Evolutionary conservation across 2,113 vertebrate genomes (phyloP).

Genomic region (Antechinus stuartii): DNA sequence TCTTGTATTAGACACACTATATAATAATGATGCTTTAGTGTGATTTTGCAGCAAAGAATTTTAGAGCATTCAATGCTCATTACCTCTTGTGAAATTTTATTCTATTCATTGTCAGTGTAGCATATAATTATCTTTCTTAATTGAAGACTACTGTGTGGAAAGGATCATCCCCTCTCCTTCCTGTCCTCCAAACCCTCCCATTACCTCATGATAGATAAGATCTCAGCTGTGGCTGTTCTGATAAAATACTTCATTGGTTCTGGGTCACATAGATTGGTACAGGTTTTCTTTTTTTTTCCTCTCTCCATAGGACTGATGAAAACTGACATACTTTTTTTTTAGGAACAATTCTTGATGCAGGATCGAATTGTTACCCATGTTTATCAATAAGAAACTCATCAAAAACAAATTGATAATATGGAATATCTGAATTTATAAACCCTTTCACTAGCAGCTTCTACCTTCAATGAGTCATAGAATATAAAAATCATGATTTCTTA

Average conservation of each 20-base stretch:
- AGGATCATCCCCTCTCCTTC: neutral
- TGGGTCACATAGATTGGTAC: neutral
- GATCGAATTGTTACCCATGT: neutral
- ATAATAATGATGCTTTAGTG: slow-evolving; percentile 19
- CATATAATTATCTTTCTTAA: slow-evolving; percentile 12
- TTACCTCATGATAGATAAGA: neutral
- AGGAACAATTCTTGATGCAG: neutral
- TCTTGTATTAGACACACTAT: neutral
- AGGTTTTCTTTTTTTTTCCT: neutral
- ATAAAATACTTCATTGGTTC: neutral
- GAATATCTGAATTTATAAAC: neutral
- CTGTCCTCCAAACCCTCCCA: neutral
- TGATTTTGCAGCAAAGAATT: slow-evolving; percentile 18
- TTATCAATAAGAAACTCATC: neutral
- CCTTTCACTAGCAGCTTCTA: neutral
- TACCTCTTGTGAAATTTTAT: neutral
- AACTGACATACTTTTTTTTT: neutral
- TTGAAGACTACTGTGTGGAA: neutral
- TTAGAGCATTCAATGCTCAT: slow-evolving; percentile 7
- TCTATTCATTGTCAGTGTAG: neutral
- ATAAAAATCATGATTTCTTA: neutral
- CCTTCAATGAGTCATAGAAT: neutral
- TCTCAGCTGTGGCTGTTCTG: neutral
- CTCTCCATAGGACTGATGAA: neutral
- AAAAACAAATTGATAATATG: neutral